These are phyloP conservation scores for Pheucticus melanocephalus DNA, from an alignment of 2,113 vertebrate species.

Conservation along the genomic window DNA sequence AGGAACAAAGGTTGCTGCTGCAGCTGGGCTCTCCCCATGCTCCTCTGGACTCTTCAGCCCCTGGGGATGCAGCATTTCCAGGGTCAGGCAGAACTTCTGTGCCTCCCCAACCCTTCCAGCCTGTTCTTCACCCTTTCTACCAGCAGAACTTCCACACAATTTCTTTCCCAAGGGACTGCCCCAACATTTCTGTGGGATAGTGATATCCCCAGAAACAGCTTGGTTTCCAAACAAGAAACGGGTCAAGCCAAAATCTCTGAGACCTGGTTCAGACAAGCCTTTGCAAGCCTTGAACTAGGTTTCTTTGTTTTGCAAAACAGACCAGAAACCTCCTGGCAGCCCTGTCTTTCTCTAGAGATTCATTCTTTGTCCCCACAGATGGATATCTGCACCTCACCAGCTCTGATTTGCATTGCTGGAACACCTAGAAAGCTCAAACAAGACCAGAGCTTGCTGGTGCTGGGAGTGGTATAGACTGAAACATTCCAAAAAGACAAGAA, in stretches of 20 bases:
- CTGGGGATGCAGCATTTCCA: not conserved
- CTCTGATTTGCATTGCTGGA: conserved; percentile 30
- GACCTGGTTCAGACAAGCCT: not conserved
- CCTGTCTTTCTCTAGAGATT: not conserved
- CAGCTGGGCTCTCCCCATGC: not conserved
- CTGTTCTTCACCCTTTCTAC: not conserved
- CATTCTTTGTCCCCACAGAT: conserved; percentile 6
- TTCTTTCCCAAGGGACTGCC: not conserved
- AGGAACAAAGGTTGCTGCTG: not conserved
- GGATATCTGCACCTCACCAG: not conserved
- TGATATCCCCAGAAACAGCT: not conserved
- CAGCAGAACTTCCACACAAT: not conserved
- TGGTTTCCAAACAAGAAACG: not conserved
- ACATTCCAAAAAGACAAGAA: not conserved
- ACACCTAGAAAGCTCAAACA: conserved; percentile 1
- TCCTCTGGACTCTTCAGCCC: not conserved
- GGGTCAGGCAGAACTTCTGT: not conserved
- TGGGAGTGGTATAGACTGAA: not conserved
- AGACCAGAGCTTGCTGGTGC: not conserved
- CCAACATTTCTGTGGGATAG: not conserved
- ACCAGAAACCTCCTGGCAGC: not conserved
- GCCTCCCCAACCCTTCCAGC: not conserved
- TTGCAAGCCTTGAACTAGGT: not conserved
- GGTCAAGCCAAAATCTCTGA: conserved; percentile 1
- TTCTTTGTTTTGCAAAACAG: conserved; percentile 36